These are phyloP conservation scores for Acrocera orbiculus DNA, from an alignment of 2,888 invertebrate species.

Conservation along the genomic window DNA sequence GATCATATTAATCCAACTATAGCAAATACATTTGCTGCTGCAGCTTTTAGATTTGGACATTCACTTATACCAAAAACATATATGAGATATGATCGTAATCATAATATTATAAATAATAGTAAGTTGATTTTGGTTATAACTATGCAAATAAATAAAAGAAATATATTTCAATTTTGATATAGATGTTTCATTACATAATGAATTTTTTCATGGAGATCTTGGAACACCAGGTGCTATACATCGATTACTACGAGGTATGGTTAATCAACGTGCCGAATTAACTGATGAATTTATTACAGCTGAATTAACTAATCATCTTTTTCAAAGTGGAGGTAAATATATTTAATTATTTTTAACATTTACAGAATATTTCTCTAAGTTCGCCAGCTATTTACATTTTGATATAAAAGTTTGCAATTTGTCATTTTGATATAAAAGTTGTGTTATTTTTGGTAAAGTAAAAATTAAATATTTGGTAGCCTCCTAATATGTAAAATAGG, in stretches of 20 bases:
- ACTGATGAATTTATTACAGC: slow-evolving; percentile 66
- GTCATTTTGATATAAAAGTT: not conserved
- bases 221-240: slow-evolving; percentile 67
- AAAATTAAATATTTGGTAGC: no score
- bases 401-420: not conserved
- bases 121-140: slow-evolving; percentile 21
- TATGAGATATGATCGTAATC: slow-evolving; percentile 51
- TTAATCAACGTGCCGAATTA: slow-evolving; percentile 57
- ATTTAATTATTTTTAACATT: slow-evolving; percentile 4
- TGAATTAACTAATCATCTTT: slow-evolving; percentile 67
- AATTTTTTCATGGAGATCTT: slow-evolving; percentile 52
- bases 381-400: slow-evolving; percentile 2
- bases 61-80: slow-evolving; percentile 68
- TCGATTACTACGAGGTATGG: slow-evolving; percentile 55
- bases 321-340: slow-evolving; percentile 48
- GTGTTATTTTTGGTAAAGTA: no score
- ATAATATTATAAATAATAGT: slow-evolving; percentile 54
- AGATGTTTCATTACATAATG: slow-evolving; percentile 70
- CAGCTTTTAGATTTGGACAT: slow-evolving; percentile 75
- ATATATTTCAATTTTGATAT: slow-evolving; percentile 12
- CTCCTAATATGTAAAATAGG: no score
- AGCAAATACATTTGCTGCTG: slow-evolving; percentile 61
- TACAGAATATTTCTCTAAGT: not conserved
- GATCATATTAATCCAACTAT: slow-evolving; percentile 51
- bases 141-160: not conserved